Evolutionary conservation across 2,888 invertebrate species (phyloP).

Genomic region (Noctua janthe): DNA sequence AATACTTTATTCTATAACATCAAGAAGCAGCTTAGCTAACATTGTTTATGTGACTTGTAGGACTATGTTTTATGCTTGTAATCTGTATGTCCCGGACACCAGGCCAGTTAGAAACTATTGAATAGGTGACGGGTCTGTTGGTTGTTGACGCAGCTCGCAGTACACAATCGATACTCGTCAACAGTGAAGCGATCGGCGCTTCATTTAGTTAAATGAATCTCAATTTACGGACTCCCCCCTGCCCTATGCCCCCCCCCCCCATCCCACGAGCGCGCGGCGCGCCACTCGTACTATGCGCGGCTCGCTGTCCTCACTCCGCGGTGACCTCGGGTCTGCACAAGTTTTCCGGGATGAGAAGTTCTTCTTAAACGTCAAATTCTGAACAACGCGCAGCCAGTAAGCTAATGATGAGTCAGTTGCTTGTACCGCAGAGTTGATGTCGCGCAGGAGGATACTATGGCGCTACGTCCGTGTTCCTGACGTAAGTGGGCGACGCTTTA

Average conservation of each 20-base stretch:
- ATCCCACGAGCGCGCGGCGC: neutral
- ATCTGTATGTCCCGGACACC: neutral
- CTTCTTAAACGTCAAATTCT: neutral
- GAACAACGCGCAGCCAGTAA: no score
- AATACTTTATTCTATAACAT: neutral
- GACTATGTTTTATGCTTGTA: neutral
- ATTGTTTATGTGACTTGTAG: neutral
- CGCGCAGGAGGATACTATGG: neutral
- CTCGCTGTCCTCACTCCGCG: neutral
- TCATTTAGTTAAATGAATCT: constrained; percentile 54
- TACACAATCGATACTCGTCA: constrained; percentile 41
- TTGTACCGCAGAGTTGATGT: neutral
- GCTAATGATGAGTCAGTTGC: neutral
- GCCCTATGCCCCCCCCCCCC: no score
- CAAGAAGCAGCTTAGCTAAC: neutral
- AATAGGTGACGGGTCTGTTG: neutral
- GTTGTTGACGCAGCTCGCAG: constrained; percentile 8
- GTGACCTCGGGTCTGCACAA: neutral
- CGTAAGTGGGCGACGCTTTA: neutral
- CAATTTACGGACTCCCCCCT: constrained; percentile 28
- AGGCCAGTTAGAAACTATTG: no score
- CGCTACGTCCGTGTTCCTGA: neutral
- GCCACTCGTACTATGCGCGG: neutral
- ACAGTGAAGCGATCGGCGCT: constrained; percentile 28
- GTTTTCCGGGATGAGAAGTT: neutral